Evolutionary conservation across 2,888 invertebrate genomes (phyloP), one percentile per base, ranked within the genome.

Genomic region (Sinelater perroti): DNA sequence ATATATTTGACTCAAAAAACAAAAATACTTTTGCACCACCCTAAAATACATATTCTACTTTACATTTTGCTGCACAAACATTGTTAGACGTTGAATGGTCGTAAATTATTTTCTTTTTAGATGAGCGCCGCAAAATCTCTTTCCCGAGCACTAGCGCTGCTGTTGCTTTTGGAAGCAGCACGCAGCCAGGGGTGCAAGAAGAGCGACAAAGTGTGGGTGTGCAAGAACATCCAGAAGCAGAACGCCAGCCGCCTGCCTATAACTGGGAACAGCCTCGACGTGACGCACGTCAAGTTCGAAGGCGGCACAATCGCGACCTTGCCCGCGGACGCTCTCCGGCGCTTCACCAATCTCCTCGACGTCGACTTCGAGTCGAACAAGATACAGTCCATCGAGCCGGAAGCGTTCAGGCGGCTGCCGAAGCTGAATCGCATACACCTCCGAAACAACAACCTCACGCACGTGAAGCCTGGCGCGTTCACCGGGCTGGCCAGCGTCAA

Each of bases 381-480:
- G 16, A 33, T 33, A 33, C 6, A 33, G 8, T 6, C 2, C 8
- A 3, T 33, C 8, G 16, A 7, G 11, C 33, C 33, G 2, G 33
- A 16, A 33, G 13, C 33, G 7, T 13, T 33, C 2, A 8, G 16
- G 5, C 14, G 13, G 7, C 14, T 14, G 7, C 3, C 6, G 2
- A 11, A 13, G 3, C 8, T 33, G 8, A 11, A 14, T 11, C 6
- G 1, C 14, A 7, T 33, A 2, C 33, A 33, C 16, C 13, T 33
- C 8, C 13, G 11, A 6, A n/a, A 13, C 10, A 33, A 33, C 8
- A 14, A 13, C 1, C 5, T 33, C 2, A 33, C 14, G 16, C 14
- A 33, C 13, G 16, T 33, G 7, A 33, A 33, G 5, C 20, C 35
- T 18, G 50, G 50, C 4, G 74, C 3, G 55, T 58, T 8, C 51